phyloP scores from a whole-genome alignment of 1,140 invertebrate species.

The Oreohelix idahoensis region DNA sequence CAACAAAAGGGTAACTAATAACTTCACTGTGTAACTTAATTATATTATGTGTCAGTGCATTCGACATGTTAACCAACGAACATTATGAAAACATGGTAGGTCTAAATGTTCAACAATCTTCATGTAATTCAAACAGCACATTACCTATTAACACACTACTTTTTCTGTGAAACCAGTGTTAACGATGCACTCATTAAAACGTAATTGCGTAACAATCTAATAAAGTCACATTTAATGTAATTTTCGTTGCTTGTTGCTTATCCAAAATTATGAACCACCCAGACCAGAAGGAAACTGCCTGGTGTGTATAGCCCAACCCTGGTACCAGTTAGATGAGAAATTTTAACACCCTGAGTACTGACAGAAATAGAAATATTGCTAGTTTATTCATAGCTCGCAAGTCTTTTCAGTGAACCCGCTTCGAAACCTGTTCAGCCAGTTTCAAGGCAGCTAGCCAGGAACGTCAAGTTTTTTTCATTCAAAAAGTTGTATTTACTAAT shows the following conservation, averaged over 20 bases:
- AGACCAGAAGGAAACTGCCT: not conserved
- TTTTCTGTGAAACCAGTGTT: too few species aligned
- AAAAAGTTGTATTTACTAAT: too few species aligned
- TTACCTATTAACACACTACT: too few species aligned
- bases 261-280: not conserved
- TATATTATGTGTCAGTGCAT: too few species aligned
- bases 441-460: not conserved
- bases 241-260: not conserved
- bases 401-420: constrained; percentile 14
- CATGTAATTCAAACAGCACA: too few species aligned
- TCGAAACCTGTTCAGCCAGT: constrained; percentile 39
- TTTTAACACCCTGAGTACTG: not conserved
- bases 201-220: not conserved
- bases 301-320: constrained; percentile 34
- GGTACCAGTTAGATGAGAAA: not conserved
- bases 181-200: too few species aligned
- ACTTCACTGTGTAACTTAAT: too few species aligned
- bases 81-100: too few species aligned
- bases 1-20: too few species aligned
- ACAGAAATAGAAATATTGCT: constrained; percentile 3
- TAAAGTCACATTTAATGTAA: not conserved
- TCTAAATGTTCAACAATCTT: too few species aligned
- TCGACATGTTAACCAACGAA: too few species aligned
- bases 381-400: constrained; percentile 1
- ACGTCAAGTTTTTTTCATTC: not conserved